Evolutionary conservation across 2,113 vertebrate genomes (phyloP).

Genomic region (Felis chaus): DNA sequence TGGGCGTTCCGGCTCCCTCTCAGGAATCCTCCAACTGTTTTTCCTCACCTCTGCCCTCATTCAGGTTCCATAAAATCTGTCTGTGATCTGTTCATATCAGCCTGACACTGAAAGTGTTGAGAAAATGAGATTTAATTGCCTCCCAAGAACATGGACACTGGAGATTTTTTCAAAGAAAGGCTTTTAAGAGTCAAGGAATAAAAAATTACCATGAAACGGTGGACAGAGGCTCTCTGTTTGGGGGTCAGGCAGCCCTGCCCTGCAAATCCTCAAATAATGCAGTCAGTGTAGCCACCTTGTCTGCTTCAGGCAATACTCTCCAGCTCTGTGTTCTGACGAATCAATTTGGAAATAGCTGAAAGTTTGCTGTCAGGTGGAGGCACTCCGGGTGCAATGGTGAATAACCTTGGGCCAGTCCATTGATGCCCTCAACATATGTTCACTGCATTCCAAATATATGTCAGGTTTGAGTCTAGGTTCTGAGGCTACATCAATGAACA

Average conservation of each 20-base stretch:
- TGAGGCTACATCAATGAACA: background rate
- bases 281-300: no score
- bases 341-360: background rate
- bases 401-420: background rate
- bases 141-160: background rate
- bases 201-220: background rate
- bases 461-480: background rate
- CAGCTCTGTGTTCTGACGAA: background rate
- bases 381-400: background rate
- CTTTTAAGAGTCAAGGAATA: slow-evolving; percentile 11
- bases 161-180: background rate
- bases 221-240: background rate
- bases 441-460: background rate
- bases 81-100: background rate
- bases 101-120: background rate
- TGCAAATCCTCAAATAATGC: background rate
- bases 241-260: background rate
- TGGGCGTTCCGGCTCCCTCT: background rate
- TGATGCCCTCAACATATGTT: background rate
- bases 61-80: background rate
- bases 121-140: background rate
- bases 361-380: background rate
- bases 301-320: background rate
- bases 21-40: background rate
- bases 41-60: background rate